Conservation (phyloP, 2,888 invertebrate species). For the Protophormia terraenovae region DNA sequence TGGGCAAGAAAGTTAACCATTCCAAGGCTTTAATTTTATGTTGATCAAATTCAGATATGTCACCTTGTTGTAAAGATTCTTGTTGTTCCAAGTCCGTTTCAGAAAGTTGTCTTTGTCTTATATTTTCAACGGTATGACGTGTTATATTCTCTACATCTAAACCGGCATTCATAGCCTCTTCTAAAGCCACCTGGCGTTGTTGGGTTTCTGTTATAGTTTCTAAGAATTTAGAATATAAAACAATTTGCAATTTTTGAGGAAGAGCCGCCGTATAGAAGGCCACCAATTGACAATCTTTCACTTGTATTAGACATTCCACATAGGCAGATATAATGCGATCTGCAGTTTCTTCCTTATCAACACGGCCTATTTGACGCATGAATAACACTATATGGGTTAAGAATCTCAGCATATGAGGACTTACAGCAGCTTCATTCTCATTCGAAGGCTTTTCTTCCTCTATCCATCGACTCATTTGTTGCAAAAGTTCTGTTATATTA, state of each 20-base stretch:
- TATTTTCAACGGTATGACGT: slow-evolving; percentile 91
- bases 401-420: slow-evolving; percentile 85
- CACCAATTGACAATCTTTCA: slow-evolving; percentile 89
- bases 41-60: slow-evolving; percentile 86
- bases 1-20: slow-evolving; percentile 91
- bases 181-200: slow-evolving; percentile 84
- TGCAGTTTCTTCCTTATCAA: slow-evolving; percentile 86
- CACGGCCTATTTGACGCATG: slow-evolving; percentile 89
- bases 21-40: slow-evolving; percentile 90
- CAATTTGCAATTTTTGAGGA: slow-evolving; percentile 84
- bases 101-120: slow-evolving; percentile 80
- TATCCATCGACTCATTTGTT: slow-evolving; percentile 86
- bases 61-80: slow-evolving; percentile 78
- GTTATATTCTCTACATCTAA: slow-evolving; percentile 93
- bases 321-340: slow-evolving; percentile 90
- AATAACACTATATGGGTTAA: slow-evolving; percentile 92
- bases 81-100: slow-evolving; percentile 75
- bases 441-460: slow-evolving; percentile 78
- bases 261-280: slow-evolving; percentile 93
- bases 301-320: slow-evolving; percentile 87
- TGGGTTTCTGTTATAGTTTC: slow-evolving; percentile 85
- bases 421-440: slow-evolving; percentile 71
- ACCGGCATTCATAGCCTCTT: slow-evolving; percentile 88
- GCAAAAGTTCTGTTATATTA: slow-evolving; percentile 88
- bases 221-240: slow-evolving; percentile 87